Percentiles rank a stretch among this genome's conserved stretches.
Evolutionary conservation across 2,888 invertebrate species (phyloP).

Genomic region (Apocheima hispidaria): DNA sequence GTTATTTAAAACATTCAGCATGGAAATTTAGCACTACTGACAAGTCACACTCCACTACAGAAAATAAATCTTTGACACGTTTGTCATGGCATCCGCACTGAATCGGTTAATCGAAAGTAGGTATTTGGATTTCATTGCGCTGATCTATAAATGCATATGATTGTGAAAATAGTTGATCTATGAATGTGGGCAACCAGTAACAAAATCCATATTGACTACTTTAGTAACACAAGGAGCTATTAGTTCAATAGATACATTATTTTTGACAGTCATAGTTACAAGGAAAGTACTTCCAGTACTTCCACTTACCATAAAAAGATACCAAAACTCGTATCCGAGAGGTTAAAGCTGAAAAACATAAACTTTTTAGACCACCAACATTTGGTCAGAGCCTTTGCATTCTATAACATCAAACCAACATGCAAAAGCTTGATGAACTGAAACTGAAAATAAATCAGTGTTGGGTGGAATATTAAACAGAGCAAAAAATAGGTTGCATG

Average conservation of each 20-base stretch:
- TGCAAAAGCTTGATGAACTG: conserved; percentile 47
- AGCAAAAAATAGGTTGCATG: conserved; percentile 2
- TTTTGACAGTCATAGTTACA: conserved; percentile 63
- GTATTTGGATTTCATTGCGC: conserved; percentile 2
- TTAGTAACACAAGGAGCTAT: background rate
- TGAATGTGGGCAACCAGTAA: conserved; percentile 2
- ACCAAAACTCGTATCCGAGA: conserved; percentile 82
- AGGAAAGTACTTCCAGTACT: conserved; percentile 80
- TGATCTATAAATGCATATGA: background rate
- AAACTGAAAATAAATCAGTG: conserved; percentile 17
- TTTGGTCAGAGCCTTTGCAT: conserved; percentile 51
- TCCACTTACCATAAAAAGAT: conserved; percentile 83
- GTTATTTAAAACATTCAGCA: no score
- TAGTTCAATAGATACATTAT: conserved; percentile 26
- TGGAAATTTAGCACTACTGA: no score
- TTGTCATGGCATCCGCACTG: no score
- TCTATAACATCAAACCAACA: conserved; percentile 51
- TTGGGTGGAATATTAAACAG: background rate
- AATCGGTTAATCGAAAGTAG: no score
- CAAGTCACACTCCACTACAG: no score
- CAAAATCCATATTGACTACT: conserved; percentile 10
- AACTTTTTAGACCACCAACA: conserved; percentile 73
- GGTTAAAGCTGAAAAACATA: conserved; percentile 84
- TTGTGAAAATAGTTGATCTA: background rate
- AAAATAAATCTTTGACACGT: no score